A percentile compares a stretch with the other conserved stretches of the same genome.
These are phyloP conservation scores for Plemyria rubiginata DNA, from an alignment of 2,888 invertebrate species.

Conservation along the genomic window DNA sequence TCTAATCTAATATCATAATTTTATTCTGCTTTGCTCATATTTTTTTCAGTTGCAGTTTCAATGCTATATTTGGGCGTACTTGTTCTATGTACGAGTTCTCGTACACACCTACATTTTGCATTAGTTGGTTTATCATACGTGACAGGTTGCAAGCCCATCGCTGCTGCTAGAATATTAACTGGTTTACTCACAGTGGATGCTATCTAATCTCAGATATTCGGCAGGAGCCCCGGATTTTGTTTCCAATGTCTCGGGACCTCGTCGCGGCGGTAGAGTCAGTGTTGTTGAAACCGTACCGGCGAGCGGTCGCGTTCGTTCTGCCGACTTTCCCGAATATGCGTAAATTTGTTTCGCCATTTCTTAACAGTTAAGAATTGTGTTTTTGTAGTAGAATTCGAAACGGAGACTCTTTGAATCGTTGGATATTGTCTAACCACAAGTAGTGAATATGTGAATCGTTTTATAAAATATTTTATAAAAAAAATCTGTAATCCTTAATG, in stretches of 20 bases:
- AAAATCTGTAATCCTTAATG: background rate
- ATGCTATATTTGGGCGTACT: no score
- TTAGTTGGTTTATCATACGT: no score
- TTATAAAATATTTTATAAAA: background rate
- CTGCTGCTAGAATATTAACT: no score
- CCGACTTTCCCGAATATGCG: slow-evolving; percentile 20
- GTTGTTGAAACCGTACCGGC: slow-evolving; percentile 23
- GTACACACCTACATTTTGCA: no score
- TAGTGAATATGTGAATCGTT: slow-evolving; percentile 1
- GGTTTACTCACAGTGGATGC: background rate
- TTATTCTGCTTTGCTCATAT: no score
- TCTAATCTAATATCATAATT: no score
- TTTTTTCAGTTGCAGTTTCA: no score
- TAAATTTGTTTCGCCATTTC: slow-evolving; percentile 9
- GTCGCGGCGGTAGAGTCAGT: slow-evolving; percentile 24
- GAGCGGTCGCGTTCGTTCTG: slow-evolving; percentile 25
- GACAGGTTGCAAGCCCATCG: no score
- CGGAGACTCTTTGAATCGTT: background rate
- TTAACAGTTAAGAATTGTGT: background rate
- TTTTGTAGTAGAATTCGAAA: slow-evolving; percentile 1
- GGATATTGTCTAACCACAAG: no score
- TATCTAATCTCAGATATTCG: slow-evolving; percentile 7
- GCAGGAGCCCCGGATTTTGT: slow-evolving; percentile 11
- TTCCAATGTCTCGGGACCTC: slow-evolving; percentile 21
- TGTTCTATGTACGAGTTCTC: no score